Conservation (phyloP, 2,888 invertebrate species). For the Hemaris fuciformis region DNA sequence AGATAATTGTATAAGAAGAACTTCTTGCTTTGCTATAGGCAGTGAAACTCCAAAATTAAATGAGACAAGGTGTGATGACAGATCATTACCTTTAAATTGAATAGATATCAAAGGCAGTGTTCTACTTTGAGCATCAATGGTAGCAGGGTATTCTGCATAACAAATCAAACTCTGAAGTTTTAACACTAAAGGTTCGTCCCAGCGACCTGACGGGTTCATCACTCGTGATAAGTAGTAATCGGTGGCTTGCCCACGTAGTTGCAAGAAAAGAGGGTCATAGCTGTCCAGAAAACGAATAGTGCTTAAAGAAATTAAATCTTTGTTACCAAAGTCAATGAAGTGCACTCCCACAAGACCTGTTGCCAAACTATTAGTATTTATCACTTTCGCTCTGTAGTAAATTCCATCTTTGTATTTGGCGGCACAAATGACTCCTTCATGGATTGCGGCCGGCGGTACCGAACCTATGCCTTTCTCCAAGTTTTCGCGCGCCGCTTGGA, state of each 20-base stretch:
- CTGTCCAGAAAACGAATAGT: slow-evolving; percentile 81
- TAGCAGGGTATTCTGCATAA: slow-evolving; percentile 64
- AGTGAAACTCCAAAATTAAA: slow-evolving; percentile 71
- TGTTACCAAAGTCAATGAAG: slow-evolving; percentile 86
- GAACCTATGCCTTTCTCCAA: slow-evolving; percentile 70
- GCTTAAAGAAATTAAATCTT: slow-evolving; percentile 80
- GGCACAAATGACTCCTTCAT: slow-evolving; percentile 82
- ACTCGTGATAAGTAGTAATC: slow-evolving; percentile 83
- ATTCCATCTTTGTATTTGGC: slow-evolving; percentile 85
- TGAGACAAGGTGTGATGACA: slow-evolving; percentile 68
- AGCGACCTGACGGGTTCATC: slow-evolving; percentile 73
- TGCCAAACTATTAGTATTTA: slow-evolving; percentile 65
- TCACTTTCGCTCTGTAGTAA: slow-evolving; percentile 84
- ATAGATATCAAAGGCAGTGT: slow-evolving; percentile 68
- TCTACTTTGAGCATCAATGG: slow-evolving; percentile 61
- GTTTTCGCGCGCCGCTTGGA: slow-evolving; percentile 59
- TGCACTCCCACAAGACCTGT: slow-evolving; percentile 83
- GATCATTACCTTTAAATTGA: slow-evolving; percentile 72
- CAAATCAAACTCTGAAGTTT: slow-evolving; percentile 68
- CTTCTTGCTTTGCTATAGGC: slow-evolving; percentile 73
- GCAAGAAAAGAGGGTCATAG: slow-evolving; percentile 71
- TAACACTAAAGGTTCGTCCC: slow-evolving; percentile 74
- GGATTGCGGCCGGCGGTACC: slow-evolving; percentile 71
- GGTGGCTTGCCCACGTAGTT: slow-evolving; percentile 81
- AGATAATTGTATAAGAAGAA: slow-evolving; percentile 47